Percentiles rank a stretch among this genome's conserved stretches.
Evolutionary conservation across 1,140 invertebrate species (phyloP).

Genomic region (Yoshiicerus persimilis): DNA sequence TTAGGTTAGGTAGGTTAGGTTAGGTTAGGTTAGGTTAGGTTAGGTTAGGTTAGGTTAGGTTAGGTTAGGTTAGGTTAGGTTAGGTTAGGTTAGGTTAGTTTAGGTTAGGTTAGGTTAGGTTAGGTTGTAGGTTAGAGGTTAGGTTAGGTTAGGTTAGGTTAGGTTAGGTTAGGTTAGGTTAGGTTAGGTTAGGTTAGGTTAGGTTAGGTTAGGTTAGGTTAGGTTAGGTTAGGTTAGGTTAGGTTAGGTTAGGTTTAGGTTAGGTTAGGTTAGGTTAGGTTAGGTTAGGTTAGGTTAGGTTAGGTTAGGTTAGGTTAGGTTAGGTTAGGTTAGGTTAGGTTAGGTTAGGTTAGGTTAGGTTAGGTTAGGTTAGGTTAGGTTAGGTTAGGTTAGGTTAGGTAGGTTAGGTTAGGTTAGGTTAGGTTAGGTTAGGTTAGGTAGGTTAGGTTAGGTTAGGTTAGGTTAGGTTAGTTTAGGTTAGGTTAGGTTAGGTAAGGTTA

Average conservation of each 20-base stretch:
- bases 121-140: no score
- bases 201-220: conserved; percentile 38
- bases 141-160: conserved; percentile 45
- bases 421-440: background rate
- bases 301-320: no score
- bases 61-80: conserved; percentile 50
- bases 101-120: no score
- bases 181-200: conserved; percentile 42
- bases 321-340: no score
- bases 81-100: conserved; percentile 39
- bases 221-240: background rate
- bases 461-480: no score
- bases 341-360: conserved; percentile 27
- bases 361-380: background rate
- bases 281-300: no score
- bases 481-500: no score
- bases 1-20: background rate
- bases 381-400: background rate
- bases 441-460: background rate
- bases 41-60: conserved; percentile 51
- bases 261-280: background rate
- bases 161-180: conserved; percentile 49
- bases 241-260: background rate
- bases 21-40: conserved; percentile 42
- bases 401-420: background rate